A percentile compares a stretch with the other conserved stretches of the same genome.
Conservation (phyloP, 2,888 invertebrate species). For the Endomychus coccineus region DNA sequence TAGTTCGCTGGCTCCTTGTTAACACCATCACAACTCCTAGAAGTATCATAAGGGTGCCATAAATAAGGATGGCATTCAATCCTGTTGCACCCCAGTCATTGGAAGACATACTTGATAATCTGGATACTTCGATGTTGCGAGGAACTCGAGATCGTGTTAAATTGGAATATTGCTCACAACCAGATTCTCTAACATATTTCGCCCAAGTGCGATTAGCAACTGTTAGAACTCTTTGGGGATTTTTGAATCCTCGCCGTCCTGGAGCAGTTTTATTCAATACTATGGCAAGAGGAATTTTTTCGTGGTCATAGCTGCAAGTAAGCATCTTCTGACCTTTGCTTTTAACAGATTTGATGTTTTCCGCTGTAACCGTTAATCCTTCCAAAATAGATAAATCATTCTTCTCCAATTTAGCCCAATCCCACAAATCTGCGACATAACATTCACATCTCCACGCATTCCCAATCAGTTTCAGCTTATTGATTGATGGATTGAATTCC, state of each 20-base stretch:
- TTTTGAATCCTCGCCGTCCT: slow-evolving; percentile 51
- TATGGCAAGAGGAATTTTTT: slow-evolving; percentile 48
- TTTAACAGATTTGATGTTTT: slow-evolving; percentile 56
- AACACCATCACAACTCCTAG: slow-evolving; percentile 36
- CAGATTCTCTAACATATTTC: slow-evolving; percentile 61
- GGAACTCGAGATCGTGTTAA: slow-evolving; percentile 24
- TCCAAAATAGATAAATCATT: slow-evolving; percentile 57
- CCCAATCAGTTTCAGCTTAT: slow-evolving; percentile 56
- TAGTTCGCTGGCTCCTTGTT: slow-evolving; percentile 4
- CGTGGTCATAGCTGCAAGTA: slow-evolving; percentile 56
- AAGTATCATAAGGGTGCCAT: slow-evolving; percentile 38
- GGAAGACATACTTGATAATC: slow-evolving; percentile 25
- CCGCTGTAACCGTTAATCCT: slow-evolving; percentile 57
- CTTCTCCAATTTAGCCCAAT: slow-evolving; percentile 61
- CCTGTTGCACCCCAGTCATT: slow-evolving; percentile 40
- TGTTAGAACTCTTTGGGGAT: slow-evolving; percentile 51
- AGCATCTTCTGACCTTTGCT: slow-evolving; percentile 58
- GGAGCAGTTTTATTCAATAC: slow-evolving; percentile 47
- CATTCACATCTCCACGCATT: slow-evolving; percentile 67
- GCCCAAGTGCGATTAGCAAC: slow-evolving; percentile 63
- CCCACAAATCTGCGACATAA: slow-evolving; percentile 62
- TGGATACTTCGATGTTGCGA: slow-evolving; percentile 25
- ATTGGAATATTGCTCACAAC: slow-evolving; percentile 43
- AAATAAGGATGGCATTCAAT: slow-evolving; percentile 39
- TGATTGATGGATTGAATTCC: slow-evolving; percentile 50